Evolutionary conservation across 2,113 vertebrate species (phyloP), one percentile per base, ranked within the genome.

Genomic region (Hippopotamus amphibius): DNA sequence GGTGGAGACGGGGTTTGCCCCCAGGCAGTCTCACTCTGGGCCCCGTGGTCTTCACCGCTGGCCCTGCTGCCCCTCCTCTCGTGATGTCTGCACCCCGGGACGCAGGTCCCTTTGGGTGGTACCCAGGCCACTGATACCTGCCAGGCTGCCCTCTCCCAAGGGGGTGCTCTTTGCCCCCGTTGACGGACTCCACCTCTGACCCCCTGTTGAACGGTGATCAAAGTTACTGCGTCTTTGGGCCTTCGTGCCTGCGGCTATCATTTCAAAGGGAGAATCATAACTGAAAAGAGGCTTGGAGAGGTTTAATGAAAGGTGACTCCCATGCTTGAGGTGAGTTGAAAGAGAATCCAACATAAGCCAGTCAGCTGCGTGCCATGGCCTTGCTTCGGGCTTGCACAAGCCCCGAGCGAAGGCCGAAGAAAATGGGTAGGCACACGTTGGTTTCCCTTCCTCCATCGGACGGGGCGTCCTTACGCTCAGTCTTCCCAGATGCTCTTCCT

Each of bases 211-310:
- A 46, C 46, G 46, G 33, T 24, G 14, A 48, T 68, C 61, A 65
- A 71, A 88, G 69, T 41, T 80, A 53, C 43, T 72, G 74, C 22
- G 63, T 57, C 80, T 96, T 85, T 48, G 11, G 77, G 80, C 46
- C 74, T 95, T 5, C 85, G 2, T 48, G 26, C 43, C 30, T 65
- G 17, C 87, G 22, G 72, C 71, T 93, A 33, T 77, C 33, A 26
- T 95, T 95, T 91, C 16, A 26, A 94, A 95, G 59, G 28, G 87
- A 55, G 28, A 95, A 55, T 71, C 55, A 14, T 86, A 50, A 83
- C 66, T 93, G 97, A 82, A 89, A 95, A 83, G 93, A 53, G 2
- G 14, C n/a, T 76, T 80, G 53, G 68, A 9, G 0, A 96, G 59
- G 43, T 87, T 85, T 65, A 57, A 72, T 71, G 89, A 79, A 96